Percentiles rank a stretch among this genome's conserved stretches.
Conservation (phyloP, 2,113 vertebrate species). For the Petrocephalus zakoni region DNA sequence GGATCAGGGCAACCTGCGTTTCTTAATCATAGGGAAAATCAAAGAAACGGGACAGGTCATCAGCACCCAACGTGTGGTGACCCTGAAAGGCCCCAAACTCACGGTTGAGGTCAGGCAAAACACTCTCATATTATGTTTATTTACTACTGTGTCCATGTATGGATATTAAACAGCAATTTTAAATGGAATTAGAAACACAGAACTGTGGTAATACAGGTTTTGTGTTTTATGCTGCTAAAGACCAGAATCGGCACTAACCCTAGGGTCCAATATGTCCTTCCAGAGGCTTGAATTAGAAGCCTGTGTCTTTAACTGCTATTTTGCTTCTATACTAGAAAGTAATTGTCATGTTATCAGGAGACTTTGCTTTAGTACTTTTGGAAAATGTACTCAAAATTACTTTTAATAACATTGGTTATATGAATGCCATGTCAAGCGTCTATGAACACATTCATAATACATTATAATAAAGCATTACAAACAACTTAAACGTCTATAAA, state of each 20-base stretch:
- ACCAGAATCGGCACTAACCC: background rate
- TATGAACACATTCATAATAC: background rate
- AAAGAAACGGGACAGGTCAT: conserved; percentile 53
- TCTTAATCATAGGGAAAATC: conserved; percentile 60
- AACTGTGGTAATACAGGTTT: background rate
- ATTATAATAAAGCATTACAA: background rate
- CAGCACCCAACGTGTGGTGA: conserved; percentile 49
- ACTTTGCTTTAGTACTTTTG: background rate
- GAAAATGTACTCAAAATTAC: too few species aligned
- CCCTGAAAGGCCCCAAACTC: conserved; percentile 60
- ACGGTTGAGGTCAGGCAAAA: conserved; percentile 58
- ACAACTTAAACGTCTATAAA: background rate
- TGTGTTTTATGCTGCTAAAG: background rate
- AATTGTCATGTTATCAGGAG: background rate
- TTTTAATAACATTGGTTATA: background rate
- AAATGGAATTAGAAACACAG: background rate
- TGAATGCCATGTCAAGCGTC: background rate
- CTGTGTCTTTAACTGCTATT: background rate
- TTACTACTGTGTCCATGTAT: background rate
- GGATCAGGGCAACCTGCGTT: conserved; percentile 66
- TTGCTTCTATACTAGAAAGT: background rate
- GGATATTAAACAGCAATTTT: background rate
- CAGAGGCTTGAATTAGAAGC: background rate
- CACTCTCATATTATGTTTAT: background rate
- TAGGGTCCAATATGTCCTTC: background rate